These are phyloP conservation scores for Eupleurogrammus muticus DNA, from an alignment of 2,797 vertebrate species.

Conservation along the genomic window DNA sequence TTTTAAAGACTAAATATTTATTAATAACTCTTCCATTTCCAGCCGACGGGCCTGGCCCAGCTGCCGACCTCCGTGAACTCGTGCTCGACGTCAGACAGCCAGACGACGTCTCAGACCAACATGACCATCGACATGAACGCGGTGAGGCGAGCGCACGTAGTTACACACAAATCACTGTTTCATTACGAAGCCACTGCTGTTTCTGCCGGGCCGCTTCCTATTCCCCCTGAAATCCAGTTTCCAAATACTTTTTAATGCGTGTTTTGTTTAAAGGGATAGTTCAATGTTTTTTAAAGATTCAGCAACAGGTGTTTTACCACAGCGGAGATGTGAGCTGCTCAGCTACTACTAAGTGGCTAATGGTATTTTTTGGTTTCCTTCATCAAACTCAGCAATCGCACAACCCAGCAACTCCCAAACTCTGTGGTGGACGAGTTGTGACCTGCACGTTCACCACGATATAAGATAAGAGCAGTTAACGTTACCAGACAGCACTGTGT, in stretches of 20 bases:
- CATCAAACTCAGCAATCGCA: too few species aligned
- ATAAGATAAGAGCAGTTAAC: too few species aligned
- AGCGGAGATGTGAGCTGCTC: too few species aligned
- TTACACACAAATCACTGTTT: neutral
- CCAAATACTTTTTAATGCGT: neutral
- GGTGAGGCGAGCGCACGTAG: slow-evolving; percentile 77
- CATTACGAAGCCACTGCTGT: neutral
- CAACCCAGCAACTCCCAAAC: too few species aligned
- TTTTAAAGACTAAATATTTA: slow-evolving; percentile 13
- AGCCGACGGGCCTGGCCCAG: slow-evolving; percentile 81
- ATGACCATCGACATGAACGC: slow-evolving; percentile 90
- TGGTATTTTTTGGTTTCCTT: too few species aligned
- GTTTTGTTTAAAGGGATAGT: neutral
- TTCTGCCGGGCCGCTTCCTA: neutral
- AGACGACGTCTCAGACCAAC: slow-evolving; percentile 82
- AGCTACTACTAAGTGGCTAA: too few species aligned
- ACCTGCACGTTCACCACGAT: too few species aligned
- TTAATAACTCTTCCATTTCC: slow-evolving; percentile 12
- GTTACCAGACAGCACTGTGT: too few species aligned
- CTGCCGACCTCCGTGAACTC: slow-evolving; percentile 84
- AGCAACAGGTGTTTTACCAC: too few species aligned
- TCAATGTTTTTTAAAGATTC: too few species aligned
- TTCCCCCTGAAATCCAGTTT: slow-evolving; percentile 6
- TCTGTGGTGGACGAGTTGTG: too few species aligned
- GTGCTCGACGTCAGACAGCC: slow-evolving; percentile 85